Evolutionary conservation across 2,888 invertebrate genomes (phyloP).

Genomic region (Buathra laborator): DNA sequence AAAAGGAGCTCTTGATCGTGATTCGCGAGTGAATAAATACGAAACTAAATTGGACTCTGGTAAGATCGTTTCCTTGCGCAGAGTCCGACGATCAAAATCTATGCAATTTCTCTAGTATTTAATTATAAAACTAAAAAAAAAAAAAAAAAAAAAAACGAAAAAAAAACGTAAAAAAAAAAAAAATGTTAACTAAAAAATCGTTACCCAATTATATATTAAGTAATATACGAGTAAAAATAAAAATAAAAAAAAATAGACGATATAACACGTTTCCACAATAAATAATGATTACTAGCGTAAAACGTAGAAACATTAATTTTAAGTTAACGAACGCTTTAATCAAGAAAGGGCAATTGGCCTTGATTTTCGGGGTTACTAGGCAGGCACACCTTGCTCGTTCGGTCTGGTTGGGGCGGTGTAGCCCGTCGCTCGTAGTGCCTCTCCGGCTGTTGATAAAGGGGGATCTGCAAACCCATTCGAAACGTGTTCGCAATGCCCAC

Average conservation of each 20-base stretch:
- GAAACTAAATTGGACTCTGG: slow-evolving; percentile 56
- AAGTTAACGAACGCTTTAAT: slow-evolving; percentile 84
- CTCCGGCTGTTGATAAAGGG: slow-evolving; percentile 88
- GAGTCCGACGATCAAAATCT: slow-evolving; percentile 65
- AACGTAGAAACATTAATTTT: slow-evolving; percentile 84
- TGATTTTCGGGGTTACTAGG: slow-evolving; percentile 83
- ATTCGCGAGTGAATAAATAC: slow-evolving; percentile 40
- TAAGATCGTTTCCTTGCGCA: slow-evolving; percentile 62
- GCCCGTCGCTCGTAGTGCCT: slow-evolving; percentile 86
- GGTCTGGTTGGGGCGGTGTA: slow-evolving; percentile 85
- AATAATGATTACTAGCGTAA: slow-evolving; percentile 77
- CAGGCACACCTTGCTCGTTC: slow-evolving; percentile 86
- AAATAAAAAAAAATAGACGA: slow-evolving; percentile 50
- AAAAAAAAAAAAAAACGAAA: slow-evolving; percentile 31
- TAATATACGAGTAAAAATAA: slow-evolving; percentile 26
- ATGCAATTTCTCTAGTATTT: slow-evolving; percentile 61
- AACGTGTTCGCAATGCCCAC: slow-evolving; percentile 85
- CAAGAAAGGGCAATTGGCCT: slow-evolving; percentile 84
- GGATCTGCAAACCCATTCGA: slow-evolving; percentile 87
- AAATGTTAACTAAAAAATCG: slow-evolving; percentile 13
- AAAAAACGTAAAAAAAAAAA: slow-evolving; percentile 8
- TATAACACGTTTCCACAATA: slow-evolving; percentile 67
- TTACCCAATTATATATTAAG: slow-evolving; percentile 30
- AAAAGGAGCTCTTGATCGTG: slow-evolving; percentile 60
- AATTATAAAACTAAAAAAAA: slow-evolving; percentile 27